These are phyloP conservation scores for Patagioenas fasciata DNA, from an alignment of 2,113 vertebrate species.

Conservation along the genomic window DNA sequence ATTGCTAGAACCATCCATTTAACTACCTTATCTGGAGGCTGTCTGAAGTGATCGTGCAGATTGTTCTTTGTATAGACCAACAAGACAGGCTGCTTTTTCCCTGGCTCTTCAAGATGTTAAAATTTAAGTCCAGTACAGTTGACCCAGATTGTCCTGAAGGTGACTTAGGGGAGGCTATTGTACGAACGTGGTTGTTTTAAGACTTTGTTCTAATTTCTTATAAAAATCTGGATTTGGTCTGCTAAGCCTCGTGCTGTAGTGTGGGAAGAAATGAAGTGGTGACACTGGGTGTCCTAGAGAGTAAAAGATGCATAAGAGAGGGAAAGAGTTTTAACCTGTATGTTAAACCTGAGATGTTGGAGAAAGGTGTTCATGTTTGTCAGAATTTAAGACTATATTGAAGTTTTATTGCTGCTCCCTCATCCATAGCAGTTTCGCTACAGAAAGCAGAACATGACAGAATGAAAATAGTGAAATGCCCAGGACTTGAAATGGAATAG, in stretches of 20 bases:
- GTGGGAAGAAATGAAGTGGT: background rate
- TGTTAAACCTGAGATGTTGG: background rate
- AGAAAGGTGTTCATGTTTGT: background rate
- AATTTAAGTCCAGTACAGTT: background rate
- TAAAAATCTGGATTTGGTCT: background rate
- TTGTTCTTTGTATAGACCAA: background rate
- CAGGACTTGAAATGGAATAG: background rate
- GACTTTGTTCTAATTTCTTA: background rate
- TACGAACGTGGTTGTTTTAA: background rate
- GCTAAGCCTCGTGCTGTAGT: background rate
- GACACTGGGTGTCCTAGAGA: background rate
- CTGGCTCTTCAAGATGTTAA: background rate
- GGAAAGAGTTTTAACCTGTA: background rate
- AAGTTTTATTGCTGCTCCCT: background rate
- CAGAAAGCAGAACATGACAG: background rate
- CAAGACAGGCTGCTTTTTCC: background rate
- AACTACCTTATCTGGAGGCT: background rate
- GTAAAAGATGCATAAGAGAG: background rate
- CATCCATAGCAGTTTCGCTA: background rate
- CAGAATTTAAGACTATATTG: background rate
- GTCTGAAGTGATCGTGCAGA: background rate
- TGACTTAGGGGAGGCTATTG: background rate
- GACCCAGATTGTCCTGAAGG: background rate
- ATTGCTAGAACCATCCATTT: background rate
- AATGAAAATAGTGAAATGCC: background rate